Evolutionary conservation across 2,797 vertebrate species (phyloP).

Genomic region (Synanceia verrucosa): DNA sequence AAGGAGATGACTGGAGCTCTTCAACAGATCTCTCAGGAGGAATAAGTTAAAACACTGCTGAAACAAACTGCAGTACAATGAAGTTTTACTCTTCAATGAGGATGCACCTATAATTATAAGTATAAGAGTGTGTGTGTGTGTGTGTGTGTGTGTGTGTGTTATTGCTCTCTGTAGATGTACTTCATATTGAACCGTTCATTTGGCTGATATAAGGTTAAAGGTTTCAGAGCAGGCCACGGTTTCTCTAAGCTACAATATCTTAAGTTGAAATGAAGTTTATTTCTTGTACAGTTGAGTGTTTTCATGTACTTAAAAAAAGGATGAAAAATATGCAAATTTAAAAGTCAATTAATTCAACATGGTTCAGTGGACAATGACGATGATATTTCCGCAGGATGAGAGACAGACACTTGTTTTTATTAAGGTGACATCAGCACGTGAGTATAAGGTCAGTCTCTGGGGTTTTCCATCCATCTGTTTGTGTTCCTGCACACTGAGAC

Average conservation of each 20-base stretch:
- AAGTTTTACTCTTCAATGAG: not conserved
- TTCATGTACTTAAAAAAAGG: not conserved
- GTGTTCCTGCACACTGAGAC: conserved; percentile 10
- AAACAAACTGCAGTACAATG: not conserved
- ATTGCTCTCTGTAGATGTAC: not conserved
- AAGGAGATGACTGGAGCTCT: conserved; percentile 1
- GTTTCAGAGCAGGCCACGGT: not conserved
- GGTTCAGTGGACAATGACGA: not conserved
- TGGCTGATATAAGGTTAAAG: not conserved
- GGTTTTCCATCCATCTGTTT: conserved; percentile 34
- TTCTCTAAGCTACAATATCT: not conserved
- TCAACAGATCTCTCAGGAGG: not conserved
- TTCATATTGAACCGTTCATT: not conserved
- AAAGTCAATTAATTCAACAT: not conserved
- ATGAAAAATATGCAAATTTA: not conserved
- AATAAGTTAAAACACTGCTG: conserved; percentile 10
- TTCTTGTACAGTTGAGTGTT: not conserved
- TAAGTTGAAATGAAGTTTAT: not conserved
- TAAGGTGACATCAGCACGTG: conserved; percentile 12
- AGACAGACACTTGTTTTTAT: conserved; percentile 15
- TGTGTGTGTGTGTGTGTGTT: too few relatives aligned
- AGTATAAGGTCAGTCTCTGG: conserved; percentile 30
- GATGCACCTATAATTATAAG: too few relatives aligned
- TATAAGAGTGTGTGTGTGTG: too few relatives aligned
- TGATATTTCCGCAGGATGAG: conserved; percentile 1